Percentiles rank a stretch among this genome's conserved stretches.
Evolutionary conservation across 1,140 invertebrate genomes (phyloP).

Genomic region (Pomacea maculata): DNA sequence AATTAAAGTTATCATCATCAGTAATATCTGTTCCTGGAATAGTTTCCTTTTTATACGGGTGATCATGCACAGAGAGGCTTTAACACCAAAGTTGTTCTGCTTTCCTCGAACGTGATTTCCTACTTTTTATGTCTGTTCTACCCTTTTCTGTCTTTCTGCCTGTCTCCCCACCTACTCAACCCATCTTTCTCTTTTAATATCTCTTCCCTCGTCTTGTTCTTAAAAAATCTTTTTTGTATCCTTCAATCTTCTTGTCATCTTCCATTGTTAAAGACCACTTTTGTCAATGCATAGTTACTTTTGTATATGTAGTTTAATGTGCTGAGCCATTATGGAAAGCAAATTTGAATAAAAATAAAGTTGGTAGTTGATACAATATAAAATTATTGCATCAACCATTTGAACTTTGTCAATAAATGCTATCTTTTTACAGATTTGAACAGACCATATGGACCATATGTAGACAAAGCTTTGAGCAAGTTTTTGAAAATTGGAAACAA

Average conservation of each 20-base stretch:
- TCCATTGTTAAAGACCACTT: no score
- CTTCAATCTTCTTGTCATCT: no score
- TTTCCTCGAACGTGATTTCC: not conserved
- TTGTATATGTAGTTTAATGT: not conserved
- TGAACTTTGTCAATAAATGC: no score
- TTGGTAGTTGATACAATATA: no score
- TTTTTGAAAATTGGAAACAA: conserved; percentile 35
- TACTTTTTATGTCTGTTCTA: not conserved
- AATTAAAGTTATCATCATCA: not conserved
- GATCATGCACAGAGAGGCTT: not conserved
- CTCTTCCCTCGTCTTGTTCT: no score
- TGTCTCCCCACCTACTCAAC: not conserved
- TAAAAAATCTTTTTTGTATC: no score
- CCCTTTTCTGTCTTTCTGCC: not conserved
- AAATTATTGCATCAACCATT: no score
- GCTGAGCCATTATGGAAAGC: not conserved
- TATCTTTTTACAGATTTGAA: not conserved
- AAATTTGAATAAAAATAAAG: not conserved
- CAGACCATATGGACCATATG: conserved; percentile 7
- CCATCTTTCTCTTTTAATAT: not conserved
- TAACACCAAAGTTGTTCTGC: not conserved
- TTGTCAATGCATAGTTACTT: no score
- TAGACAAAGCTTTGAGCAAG: conserved; percentile 30
- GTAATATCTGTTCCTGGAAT: not conserved
- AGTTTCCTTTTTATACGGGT: not conserved